Base-by-base conservation (phyloP, 2,797 vertebrate genomes). In the Bufotes viridis region DNA sequence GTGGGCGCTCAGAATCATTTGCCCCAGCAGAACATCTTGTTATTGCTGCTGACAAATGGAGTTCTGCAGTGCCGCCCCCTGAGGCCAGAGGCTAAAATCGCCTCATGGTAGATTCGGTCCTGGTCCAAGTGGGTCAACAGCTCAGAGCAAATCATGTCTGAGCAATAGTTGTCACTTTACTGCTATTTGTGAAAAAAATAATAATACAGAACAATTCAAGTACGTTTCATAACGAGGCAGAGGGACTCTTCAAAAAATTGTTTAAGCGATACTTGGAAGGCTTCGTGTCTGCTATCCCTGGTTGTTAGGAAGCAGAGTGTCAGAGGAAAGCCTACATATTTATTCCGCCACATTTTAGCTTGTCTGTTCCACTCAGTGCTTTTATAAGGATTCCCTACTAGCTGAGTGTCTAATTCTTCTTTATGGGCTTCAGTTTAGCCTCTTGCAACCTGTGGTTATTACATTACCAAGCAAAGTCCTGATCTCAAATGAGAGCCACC, bases 341-440 rank as follows among this genome's bases (percentile, higher is more conserved):
- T 89, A 90, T 0, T 90, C 90, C 91, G 90, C 63, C 87, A 80
- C 63, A 90, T 88, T 90, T 93, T 86, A 63, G 34, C 63, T 87
- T 89, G 90, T 91, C 90, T 92, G 92, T 92, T 93, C 92, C 89
- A 0, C 91, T 94, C 86, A 86, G 70, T 90, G 92, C 91, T 87
- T 94, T 94, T 94, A 94, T 92, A 90, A 90, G 89, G 93, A 92
- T 93, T 90, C 92, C 93, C 93, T 92, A 90, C 91, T 92, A 91
- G 91, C 90, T 93, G 63, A 89, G 89, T 91, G 92, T 91, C 91
- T 89, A 93, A 92, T 93, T 91, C 90, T 92, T 91, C 90, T 58
- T 90, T 92, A 90, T 93, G 91, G 88, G 89, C 79, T 93, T 93
- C 91, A 84, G 90, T 90, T 91, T 91, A 93, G 90, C 87, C 90